Evolutionary conservation across 1,140 invertebrate species (phyloP), one percentile per base, ranked within the genome.

Genomic region (Hirudo medicinalis): DNA sequence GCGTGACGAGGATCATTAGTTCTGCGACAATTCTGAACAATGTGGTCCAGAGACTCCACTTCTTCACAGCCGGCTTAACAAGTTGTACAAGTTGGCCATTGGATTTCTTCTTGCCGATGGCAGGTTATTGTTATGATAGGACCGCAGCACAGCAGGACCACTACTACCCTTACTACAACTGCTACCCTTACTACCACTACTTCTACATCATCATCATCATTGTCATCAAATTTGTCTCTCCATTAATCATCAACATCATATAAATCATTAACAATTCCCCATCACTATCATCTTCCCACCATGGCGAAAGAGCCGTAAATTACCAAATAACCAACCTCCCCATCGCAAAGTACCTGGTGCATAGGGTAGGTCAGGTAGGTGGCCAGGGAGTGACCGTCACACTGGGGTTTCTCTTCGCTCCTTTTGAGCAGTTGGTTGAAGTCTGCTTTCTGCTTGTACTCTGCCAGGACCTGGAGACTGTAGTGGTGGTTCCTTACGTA

Each of bases 401-500:
- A 91, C 0, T 88, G 86, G 0, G 90, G 86, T 79, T 94, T 94
- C 78, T 89, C 89, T 81, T 94, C 92, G 55, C 94, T 84, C 8
- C 91, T 82, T 72, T 88, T 86, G 36, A 95, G 84, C 22, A 94
- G 83, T 8, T 70, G 55, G 8, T 88, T 87, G 81, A 95, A 95
- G 63, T 88, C 86, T 27, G 87, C 83, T 74, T 85, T 85, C 82
- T 93, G 91, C 80, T 95, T 96, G 80, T 92, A 94, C 80, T 94
- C 91, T 0, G 92, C 92, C 55, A 95, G 84, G 4, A 94, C 91
- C 84, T 95, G 91, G 9, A 94, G 84, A 73, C 90, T 91, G 83
- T 91, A 94, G 80, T 94, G 91, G 80, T 94, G 92, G 81, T 94
- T 94, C 57, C 92, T 82, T 15, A 94, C 91, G 78, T 94, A 94